Conservation (phyloP, 2,113 vertebrate genomes). For the Tachuris rubrigastra region DNA sequence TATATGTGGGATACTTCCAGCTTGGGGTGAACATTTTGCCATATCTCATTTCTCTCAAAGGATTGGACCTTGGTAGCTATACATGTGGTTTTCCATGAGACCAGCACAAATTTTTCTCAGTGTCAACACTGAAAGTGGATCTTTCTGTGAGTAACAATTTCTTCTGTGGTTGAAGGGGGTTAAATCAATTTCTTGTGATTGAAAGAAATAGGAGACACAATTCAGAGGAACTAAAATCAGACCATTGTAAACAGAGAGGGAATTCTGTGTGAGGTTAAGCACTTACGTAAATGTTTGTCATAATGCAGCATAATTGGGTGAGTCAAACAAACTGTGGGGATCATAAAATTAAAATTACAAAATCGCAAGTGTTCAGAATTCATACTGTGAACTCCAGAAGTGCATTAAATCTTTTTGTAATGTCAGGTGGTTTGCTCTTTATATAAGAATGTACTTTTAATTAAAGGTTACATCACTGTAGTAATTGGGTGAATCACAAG, state of each 20-base stretch:
- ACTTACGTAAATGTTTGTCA: not conserved
- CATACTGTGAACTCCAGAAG: not conserved
- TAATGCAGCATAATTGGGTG: not conserved
- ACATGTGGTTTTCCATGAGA: not conserved
- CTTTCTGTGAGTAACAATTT: not conserved
- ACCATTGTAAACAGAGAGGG: not conserved
- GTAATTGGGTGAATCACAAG: not conserved
- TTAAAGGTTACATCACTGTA: not conserved
- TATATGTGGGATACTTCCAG: not conserved
- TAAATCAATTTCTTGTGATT: not conserved
- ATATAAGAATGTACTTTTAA: constrained; percentile 3
- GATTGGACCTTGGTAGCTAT: not conserved
- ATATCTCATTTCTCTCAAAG: not conserved
- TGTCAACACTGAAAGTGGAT: not conserved
- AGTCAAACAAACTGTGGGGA: not conserved
- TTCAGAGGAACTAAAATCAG: not conserved
- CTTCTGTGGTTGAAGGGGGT: not conserved
- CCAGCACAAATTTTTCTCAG: not conserved
- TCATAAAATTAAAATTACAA: not conserved
- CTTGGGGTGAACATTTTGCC: not conserved
- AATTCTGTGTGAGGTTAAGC: not conserved
- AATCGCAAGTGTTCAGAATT: not conserved
- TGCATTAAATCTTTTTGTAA: not conserved
- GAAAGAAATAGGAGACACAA: not conserved
- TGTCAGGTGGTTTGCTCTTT: not conserved